These are phyloP conservation scores for Leuciscus waleckii DNA, from an alignment of 2,797 vertebrate genomes.

Conservation along the genomic window DNA sequence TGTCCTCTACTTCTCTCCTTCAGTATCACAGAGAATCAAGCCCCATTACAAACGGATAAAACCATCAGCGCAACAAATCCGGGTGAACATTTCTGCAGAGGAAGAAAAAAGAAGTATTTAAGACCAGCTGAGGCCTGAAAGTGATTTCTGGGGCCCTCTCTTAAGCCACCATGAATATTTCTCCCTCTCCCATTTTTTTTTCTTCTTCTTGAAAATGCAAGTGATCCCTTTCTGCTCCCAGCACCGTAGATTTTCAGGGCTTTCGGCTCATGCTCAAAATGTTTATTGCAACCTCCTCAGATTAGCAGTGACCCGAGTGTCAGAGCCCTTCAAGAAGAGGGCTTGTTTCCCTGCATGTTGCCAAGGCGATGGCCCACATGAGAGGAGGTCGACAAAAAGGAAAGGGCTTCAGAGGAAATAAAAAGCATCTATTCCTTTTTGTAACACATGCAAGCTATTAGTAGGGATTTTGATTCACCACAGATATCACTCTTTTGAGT, in stretches of 20 bases:
- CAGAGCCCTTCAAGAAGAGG: conserved; percentile 73
- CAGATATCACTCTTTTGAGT: neutral
- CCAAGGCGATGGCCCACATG: conserved; percentile 77
- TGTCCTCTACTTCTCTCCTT: conserved; percentile 47
- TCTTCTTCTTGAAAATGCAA: conserved; percentile 62
- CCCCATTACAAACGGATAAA: conserved; percentile 51
- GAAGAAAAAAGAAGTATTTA: conserved; percentile 39
- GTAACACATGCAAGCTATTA: conserved; percentile 34
- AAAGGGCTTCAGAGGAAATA: conserved; percentile 51
- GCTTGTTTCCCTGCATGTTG: conserved; percentile 76
- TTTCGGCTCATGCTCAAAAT: conserved; percentile 73
- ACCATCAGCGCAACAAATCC: conserved; percentile 49
- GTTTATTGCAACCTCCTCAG: conserved; percentile 76
- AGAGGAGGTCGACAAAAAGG: conserved; percentile 69
- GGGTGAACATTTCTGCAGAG: conserved; percentile 16
- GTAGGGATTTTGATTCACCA: neutral
- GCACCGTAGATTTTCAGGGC: conserved; percentile 72
- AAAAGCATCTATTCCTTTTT: conserved; percentile 47
- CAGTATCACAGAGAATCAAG: conserved; percentile 46
- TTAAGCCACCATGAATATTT: conserved; percentile 69
- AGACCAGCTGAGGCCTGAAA: conserved; percentile 45
- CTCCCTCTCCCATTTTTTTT: conserved; percentile 45
- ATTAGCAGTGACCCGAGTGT: conserved; percentile 78
- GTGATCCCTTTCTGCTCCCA: conserved; percentile 59
- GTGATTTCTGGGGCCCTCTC: conserved; percentile 54